Conservation (phyloP, 2,113 vertebrate genomes). For the Hemichromis elongatus region DNA sequence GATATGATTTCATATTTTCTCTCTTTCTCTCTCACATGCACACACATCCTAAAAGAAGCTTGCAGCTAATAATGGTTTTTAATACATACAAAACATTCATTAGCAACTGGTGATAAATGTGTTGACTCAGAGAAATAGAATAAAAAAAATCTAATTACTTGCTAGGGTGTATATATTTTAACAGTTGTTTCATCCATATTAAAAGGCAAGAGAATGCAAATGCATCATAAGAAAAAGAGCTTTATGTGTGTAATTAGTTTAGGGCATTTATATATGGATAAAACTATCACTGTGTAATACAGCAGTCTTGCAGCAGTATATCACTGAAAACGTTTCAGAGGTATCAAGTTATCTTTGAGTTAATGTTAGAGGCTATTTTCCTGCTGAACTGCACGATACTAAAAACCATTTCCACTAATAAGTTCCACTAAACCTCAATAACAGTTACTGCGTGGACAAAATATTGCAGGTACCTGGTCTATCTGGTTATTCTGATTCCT, state of each 20-base stretch:
- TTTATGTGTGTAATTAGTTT: not conserved
- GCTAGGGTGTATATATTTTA: not conserved
- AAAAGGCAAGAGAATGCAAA: not conserved
- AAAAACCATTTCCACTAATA: not conserved
- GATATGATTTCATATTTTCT: not conserved
- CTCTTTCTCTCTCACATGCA: not conserved
- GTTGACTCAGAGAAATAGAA: not conserved
- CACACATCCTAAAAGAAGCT: not conserved
- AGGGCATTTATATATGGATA: not conserved
- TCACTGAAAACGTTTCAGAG: not conserved
- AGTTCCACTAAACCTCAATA: not conserved
- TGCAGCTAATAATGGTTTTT: not conserved
- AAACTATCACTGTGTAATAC: not conserved
- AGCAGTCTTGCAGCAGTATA: not conserved
- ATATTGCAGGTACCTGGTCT: not conserved
- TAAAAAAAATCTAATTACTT: not conserved
- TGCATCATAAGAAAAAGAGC: not conserved
- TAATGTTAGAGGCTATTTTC: not conserved
- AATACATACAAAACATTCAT: not conserved
- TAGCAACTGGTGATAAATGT: not conserved
- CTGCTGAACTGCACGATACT: not conserved
- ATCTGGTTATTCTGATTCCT: not conserved
- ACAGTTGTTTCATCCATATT: not conserved
- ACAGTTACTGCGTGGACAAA: not conserved
- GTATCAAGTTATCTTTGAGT: not conserved